Base-by-base conservation (phyloP, 2,888 invertebrate genomes). In the Dolichomitus sp. region DNA sequence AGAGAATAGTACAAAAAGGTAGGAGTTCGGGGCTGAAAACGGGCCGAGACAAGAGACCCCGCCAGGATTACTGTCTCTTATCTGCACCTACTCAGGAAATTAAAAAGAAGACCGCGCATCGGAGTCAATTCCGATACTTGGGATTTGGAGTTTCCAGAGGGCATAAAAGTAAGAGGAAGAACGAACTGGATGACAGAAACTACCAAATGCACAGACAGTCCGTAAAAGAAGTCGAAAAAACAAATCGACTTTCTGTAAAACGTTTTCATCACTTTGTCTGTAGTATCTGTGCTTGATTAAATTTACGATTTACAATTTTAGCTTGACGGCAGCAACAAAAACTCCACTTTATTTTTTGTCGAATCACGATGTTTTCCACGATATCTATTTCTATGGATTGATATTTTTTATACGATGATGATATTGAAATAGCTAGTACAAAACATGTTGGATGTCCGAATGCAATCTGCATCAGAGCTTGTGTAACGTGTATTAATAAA, bases 81-180 rank as follows among this genome's bases (percentile, higher is more conserved):
- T 88, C 88, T 84, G 79, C 83, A 85, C 77, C 86, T 86, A 84
- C 83, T 87, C 87, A 88, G 88, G 87, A 89, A 90, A 90, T 90
- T 90, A 90, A 88, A 87, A 88, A 77, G 70, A 87, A 84, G 80
- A 81, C 73, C 45, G 83, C 50, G 30, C 52, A 42, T 77, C 63
- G 52, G 48, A 63, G 63, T 59, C 68, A 69, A 77, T 81, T 54
- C 50, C 63, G 74, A 78, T 77, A 33, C 72, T 65, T 42, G 74
- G 66, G 61, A 83, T 83, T 73, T 33, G 27, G 48, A 57, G 61
- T 23, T 19, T 61, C 59, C 33, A 40, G n/a, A 19, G 33, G 27
- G 19, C 42, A 70, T 40, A 48, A 72, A 59, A 59, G n/a, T 27
- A 11, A 48, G 45, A 30, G 37, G 2, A 23, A 9, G 23, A 37